Evolutionary conservation across 2,888 invertebrate species (phyloP), one percentile per base, ranked within the genome.

Genomic region (Nymphalis c-album): DNA sequence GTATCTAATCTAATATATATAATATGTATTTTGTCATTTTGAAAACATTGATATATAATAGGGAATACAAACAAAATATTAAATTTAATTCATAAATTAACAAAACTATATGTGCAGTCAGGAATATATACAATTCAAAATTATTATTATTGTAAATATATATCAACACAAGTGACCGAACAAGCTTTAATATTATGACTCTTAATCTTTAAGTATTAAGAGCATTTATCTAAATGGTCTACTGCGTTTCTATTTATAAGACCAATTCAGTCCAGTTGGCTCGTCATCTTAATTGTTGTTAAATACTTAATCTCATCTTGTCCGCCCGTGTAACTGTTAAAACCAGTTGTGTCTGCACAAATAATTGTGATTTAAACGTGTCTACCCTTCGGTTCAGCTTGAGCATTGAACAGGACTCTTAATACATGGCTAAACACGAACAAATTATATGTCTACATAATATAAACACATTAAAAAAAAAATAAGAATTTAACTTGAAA

Each of bases 291-390:
- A 84, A 84, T 84, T 85, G 81, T 84, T 80, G 81, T 81, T 81
- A 83, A 86, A 78, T 78, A 80, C 81, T 85, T 85, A 85, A 86
- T 85, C 82, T 78, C 78, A 80, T 79, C 76, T 77, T 78, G 74
- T 73, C 74, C 67, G 71, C 68, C 75, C 71, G 78, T 76, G 74
- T 82, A 85, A 85, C 84, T 83, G 84, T 83, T 79, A 62, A 60
- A 67, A 72, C 71, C 70, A 65, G 68, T 70, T 68, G 68, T 67
- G 71, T 58, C 71, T 71, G 75, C 74, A 72, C 71, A 70, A 76
- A 70, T 80, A 79, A 84, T 83, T 72, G 79, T 80, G 80, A 82
- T 83, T 55, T 55, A 55, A 55, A n/a, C 53, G 22, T 53, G 55
- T 18, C 57, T 40, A 57, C 57, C 57, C 57, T 57, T 57, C 13